Percentiles rank a stretch among this genome's conserved stretches.
These are phyloP conservation scores for Drosophila flavopinicola DNA, from an alignment of 2,888 invertebrate genomes.

Conservation along the genomic window DNA sequence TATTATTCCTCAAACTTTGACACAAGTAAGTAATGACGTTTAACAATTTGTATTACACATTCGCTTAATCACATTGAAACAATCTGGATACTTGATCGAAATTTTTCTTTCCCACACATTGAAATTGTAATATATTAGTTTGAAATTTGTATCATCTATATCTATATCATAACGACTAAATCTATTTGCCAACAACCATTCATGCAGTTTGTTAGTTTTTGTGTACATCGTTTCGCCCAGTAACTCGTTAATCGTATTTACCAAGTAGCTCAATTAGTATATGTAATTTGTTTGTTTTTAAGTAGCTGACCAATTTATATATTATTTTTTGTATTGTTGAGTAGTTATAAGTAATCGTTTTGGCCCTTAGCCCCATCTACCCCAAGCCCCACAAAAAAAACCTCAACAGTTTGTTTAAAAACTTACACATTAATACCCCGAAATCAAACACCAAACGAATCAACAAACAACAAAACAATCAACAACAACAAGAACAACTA, in stretches of 20 bases:
- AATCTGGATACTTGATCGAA: slow-evolving; percentile 19
- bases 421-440: slow-evolving; percentile 62
- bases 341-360: slow-evolving; percentile 53
- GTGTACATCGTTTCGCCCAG: slow-evolving; percentile 46
- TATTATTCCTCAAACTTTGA: slow-evolving; percentile 91
- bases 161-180: slow-evolving; percentile 40
- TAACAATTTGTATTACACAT: slow-evolving; percentile 47
- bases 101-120: slow-evolving; percentile 36
- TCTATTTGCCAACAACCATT: slow-evolving; percentile 45
- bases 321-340: slow-evolving; percentile 44
- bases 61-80: slow-evolving; percentile 43
- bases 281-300: slow-evolving; percentile 56
- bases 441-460: slow-evolving; percentile 31
- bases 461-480: slow-evolving; percentile 50
- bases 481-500: slow-evolving; percentile 28
- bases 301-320: slow-evolving; percentile 47
- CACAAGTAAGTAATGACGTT: slow-evolving; percentile 87
- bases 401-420: slow-evolving; percentile 34
- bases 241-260: slow-evolving; percentile 41
- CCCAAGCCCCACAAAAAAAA: slow-evolving; percentile 28
- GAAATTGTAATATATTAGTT: slow-evolving; percentile 62
- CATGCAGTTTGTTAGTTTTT: slow-evolving; percentile 56
- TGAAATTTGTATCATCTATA: slow-evolving; percentile 48
- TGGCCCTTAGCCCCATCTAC: slow-evolving; percentile 15
- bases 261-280: slow-evolving; percentile 50